Evolutionary conservation across 2,888 invertebrate species (phyloP).

Genomic region (Philereme transversata): DNA sequence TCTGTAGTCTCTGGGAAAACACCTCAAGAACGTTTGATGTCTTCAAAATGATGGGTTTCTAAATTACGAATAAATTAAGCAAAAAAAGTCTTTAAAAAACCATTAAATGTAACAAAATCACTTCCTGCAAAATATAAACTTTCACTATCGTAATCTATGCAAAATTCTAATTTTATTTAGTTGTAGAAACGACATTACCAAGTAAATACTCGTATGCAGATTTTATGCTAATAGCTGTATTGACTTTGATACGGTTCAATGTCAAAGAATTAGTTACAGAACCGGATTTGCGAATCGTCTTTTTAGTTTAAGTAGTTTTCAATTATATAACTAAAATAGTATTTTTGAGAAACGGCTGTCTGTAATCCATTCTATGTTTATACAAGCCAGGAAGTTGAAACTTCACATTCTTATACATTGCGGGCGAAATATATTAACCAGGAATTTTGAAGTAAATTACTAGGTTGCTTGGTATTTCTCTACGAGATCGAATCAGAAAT

Average conservation of each 20-base stretch:
- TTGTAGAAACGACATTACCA: constrained; percentile 3
- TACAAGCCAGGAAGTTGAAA: no score
- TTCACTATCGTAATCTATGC: constrained; percentile 4
- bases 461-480: no score
- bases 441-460: no score
- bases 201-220: constrained; percentile 22
- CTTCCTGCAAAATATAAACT: constrained; percentile 11
- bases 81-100: not conserved
- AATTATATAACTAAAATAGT: no score
- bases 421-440: no score
- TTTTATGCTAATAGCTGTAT: constrained; percentile 19
- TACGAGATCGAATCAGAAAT: no score
- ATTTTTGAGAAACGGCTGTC: no score
- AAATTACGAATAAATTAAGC: not conserved
- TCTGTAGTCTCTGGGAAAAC: no score
- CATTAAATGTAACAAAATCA: not conserved
- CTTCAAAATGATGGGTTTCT: no score
- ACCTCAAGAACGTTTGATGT: no score
- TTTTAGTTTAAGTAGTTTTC: not conserved
- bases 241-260: constrained; percentile 22
- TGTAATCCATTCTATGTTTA: no score
- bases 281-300: constrained; percentile 7
- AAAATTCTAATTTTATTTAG: constrained; percentile 4
- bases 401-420: no score
- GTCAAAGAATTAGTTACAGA: constrained; percentile 22